Evolutionary conservation across 2,888 invertebrate genomes (phyloP), one percentile per base, ranked within the genome.

Genomic region (Tetramorium bicarinatum): DNA sequence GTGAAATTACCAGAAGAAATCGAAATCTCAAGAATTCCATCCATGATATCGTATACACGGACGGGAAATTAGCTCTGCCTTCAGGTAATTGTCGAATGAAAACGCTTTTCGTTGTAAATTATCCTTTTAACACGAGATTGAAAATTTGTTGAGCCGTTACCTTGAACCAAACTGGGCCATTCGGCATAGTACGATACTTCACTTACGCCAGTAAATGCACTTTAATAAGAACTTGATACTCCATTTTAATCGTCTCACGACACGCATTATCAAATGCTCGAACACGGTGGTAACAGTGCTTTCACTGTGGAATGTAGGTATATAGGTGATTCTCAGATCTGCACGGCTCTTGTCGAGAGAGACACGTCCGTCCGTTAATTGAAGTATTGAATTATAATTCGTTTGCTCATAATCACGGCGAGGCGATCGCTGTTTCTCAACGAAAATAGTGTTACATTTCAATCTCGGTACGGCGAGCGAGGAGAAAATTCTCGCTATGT

Each of bases 281-380:
- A 56, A 52, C 25, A 69, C 34, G 34, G 44, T 21, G 41, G 56
- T 64, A 71, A 80, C 52, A 64, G 18, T 72, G 59, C 41, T 59
- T 74, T 81, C 74, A 59, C 56, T 49, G 64, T 38, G 38, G 41
- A 83, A 86, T 86, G 59, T 84, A 82, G 79, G 80, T 87, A 86
- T 87, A 47, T 85, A 59, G 83, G 75, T 84, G 82, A 87, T 82
- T 77, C 74, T 75, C 71, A 71, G n/a, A 18, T 62, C 49, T 29
- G 75, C 34, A 44, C 18, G 21, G 6, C n/a, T 49, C 9, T 38
- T 38, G 8, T 80, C 47, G 3, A 52, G 47, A 21, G 56, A 79
- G 21, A 69, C 59, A 71, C 9, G 8, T 49, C 29, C 21, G 25
- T 47, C 8, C 21, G 29, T 47, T 69, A 69, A 79, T 79, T 71